Base-by-base conservation (phyloP, 1,140 invertebrate genomes). In the Nixonia krombeini region DNA sequence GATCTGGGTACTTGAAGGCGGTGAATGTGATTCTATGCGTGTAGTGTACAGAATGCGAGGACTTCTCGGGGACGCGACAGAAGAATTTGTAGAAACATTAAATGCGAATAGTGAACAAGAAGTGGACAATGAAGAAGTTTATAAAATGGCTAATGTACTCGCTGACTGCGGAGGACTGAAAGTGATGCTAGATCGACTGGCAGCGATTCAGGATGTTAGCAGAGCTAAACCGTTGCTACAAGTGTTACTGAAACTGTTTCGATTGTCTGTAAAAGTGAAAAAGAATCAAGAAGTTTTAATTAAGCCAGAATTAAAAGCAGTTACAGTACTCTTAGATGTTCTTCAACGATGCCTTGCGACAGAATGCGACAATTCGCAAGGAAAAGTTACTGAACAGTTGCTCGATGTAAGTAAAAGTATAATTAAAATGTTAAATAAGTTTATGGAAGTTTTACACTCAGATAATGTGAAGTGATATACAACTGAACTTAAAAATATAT, bases 31-130 rank as follows among this genome's bases (percentile, higher is more conserved):
- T 75, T 92, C 95, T 0, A 99, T 99, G 97, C 89, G 96, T n/a
- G 93, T 99, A 4, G 92, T 99, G n/a, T 99, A 99, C 83, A 90
- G 97, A 38, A 99, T 99, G 96, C 88, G 97, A 63, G 97, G 97
- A 2, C 84, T 99, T 15, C 88, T 99, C 3, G 97, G 97, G 6
- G 97, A 99, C 86, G 97, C 97, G 0, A 99, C 97, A 0, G 97
- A 99, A 80, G 97, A 99, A 83, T 99, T 99, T 85, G 94, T 99
- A 8, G 97, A 99, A 85, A 96, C 93, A 1, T 85, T 99, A 12
- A 95, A 94, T 40, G 90, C 89, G n/a, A 96, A 93, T 63, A 92
- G 91, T 64, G 94, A 96, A 64, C 93, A 95, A 76, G 91, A 94
- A 59, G 91, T 97, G 0, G 95, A 99, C 79, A 96, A 96, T 69